Evolutionary conservation across 1,140 invertebrate species (phyloP).

Genomic region (Macrobrachium nipponense): DNA sequence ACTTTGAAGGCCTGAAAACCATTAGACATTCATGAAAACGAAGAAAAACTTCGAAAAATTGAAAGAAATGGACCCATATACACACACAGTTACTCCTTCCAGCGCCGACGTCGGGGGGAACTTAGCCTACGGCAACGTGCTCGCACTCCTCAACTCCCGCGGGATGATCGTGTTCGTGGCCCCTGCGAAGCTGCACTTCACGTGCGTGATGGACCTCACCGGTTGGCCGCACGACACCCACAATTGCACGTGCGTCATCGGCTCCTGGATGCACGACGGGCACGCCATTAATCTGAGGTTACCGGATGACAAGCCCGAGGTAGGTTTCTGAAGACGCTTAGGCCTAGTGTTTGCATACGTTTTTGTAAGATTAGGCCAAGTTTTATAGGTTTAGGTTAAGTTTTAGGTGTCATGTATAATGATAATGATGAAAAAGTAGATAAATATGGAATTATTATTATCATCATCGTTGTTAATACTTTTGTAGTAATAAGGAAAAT

Average conservation of each 20-base stretch:
- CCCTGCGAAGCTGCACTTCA: not conserved
- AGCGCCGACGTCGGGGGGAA: not conserved
- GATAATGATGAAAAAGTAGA: no score
- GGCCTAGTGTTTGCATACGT: no score
- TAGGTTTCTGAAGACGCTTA: not conserved
- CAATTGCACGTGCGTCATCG: constrained; percentile 30
- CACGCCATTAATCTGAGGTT: constrained; percentile 13
- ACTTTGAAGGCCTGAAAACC: no score
- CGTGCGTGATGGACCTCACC: constrained; percentile 34
- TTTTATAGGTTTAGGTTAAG: no score
- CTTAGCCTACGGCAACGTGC: not conserved
- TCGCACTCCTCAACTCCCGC: not conserved
- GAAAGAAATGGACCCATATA: no score
- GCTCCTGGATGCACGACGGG: constrained; percentile 31
- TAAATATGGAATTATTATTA: no score
- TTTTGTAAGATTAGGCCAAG: no score
- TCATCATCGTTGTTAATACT: no score
- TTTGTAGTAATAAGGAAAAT: no score
- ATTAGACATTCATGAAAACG: no score
- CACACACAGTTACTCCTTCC: not conserved
- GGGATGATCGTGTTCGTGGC: constrained; percentile 14
- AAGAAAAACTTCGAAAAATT: no score
- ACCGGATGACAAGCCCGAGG: not conserved
- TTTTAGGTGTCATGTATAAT: no score
- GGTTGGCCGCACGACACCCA: constrained; percentile 41